Evolutionary conservation across 1,140 invertebrate genomes (phyloP).

Genomic region (Sycobia sp.): DNA sequence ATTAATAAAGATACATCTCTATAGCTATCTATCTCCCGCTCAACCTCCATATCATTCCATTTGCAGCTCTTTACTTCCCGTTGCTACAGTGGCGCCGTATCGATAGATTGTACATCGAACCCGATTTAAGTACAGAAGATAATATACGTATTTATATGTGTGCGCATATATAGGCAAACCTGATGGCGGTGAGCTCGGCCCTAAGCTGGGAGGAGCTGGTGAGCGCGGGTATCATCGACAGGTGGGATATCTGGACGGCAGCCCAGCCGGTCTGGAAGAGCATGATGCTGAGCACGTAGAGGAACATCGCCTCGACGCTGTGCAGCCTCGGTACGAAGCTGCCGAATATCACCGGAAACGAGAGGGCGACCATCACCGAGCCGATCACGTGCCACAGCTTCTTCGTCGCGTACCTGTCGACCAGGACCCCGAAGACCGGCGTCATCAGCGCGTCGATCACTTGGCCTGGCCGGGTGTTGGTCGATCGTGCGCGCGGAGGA

Average conservation of each 20-base stretch:
- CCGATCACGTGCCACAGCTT: constrained; percentile 88
- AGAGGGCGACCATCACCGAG: constrained; percentile 65
- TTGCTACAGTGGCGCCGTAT: no score
- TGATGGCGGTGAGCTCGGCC: constrained; percentile 78
- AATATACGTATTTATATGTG: no score
- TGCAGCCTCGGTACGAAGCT: constrained; percentile 66
- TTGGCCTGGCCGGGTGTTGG: constrained; percentile 74
- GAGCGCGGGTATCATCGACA: constrained; percentile 85
- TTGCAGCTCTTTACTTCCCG: no score
- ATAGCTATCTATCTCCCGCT: no score
- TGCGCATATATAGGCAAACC: no score
- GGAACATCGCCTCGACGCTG: constrained; percentile 51
- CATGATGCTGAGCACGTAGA: constrained; percentile 76
- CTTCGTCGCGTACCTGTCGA: constrained; percentile 76
- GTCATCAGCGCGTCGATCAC: constrained; percentile 85
- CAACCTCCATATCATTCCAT: no score
- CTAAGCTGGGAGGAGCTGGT: constrained; percentile 71
- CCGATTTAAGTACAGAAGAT: no score
- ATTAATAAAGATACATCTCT: no score
- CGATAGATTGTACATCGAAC: no score
- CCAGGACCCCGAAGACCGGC: constrained; percentile 82
- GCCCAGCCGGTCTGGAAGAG: constrained; percentile 93
- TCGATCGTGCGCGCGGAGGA: background rate
- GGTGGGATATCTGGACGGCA: constrained; percentile 86
- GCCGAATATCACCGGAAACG: constrained; percentile 83